These are phyloP conservation scores for Clivina fossor DNA, from an alignment of 2,888 invertebrate species.

Conservation along the genomic window DNA sequence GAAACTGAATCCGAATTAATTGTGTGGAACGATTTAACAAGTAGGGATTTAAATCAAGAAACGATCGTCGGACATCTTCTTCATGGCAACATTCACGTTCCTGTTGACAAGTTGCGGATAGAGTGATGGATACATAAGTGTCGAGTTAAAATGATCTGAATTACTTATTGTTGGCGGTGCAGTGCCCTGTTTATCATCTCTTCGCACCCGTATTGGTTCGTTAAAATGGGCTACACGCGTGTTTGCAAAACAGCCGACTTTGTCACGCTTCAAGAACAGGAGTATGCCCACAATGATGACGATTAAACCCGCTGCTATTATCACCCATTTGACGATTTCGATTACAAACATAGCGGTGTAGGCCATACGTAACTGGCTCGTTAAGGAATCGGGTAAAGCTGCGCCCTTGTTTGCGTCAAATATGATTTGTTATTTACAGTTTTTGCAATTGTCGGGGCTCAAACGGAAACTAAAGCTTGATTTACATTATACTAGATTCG, in stretches of 20 bases:
- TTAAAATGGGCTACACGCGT: slow-evolving; percentile 19
- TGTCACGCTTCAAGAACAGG: slow-evolving; percentile 40
- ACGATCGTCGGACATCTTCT: slow-evolving; percentile 20
- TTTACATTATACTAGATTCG: too few relatives aligned
- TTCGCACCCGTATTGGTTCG: slow-evolving; percentile 3
- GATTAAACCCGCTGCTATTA: slow-evolving; percentile 50
- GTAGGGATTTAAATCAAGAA: slow-evolving; percentile 24
- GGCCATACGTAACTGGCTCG: slow-evolving; percentile 18
- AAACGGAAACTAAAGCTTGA: too few relatives aligned
- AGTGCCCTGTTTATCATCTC: slow-evolving; percentile 8
- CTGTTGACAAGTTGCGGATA: slow-evolving; percentile 39
- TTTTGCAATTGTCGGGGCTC: too few relatives aligned
- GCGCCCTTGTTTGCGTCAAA: slow-evolving; percentile 41
- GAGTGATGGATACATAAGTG: slow-evolving; percentile 36
- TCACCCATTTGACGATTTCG: slow-evolving; percentile 53
- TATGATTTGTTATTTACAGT: too few relatives aligned
- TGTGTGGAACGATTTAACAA: too few relatives aligned
- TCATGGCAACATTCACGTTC: slow-evolving; percentile 31
- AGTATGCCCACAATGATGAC: slow-evolving; percentile 40
- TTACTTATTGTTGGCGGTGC: slow-evolving; percentile 31
- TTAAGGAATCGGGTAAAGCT: slow-evolving; percentile 35
- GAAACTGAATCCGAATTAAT: too few relatives aligned
- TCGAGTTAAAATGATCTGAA: slow-evolving; percentile 34
- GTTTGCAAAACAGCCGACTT: slow-evolving; percentile 41
- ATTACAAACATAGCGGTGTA: slow-evolving; percentile 50